phyloP scores from a whole-genome alignment of 2,797 vertebrate species.

The Brachyrhaphis roseni region DNA sequence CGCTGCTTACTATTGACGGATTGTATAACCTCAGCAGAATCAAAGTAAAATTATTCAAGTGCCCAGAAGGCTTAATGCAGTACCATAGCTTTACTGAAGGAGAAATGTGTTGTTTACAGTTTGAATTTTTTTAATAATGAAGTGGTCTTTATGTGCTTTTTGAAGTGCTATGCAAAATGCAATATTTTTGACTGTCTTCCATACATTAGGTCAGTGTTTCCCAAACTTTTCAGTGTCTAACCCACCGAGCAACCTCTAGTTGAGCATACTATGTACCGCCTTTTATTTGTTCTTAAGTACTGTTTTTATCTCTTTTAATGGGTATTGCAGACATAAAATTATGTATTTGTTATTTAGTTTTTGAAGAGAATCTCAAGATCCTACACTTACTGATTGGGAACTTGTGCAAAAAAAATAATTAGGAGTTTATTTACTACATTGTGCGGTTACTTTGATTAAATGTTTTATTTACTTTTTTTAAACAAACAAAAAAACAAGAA shows the following conservation, averaged over 20 bases:
- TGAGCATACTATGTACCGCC: no score
- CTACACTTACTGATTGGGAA: background rate
- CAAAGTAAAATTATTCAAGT: conserved; percentile 20
- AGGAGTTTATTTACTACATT: conserved; percentile 11
- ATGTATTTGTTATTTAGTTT: background rate
- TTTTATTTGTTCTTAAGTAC: background rate
- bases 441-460: background rate
- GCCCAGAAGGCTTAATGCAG: background rate
- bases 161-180: conserved; percentile 50
- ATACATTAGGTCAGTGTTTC: background rate
- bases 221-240: background rate
- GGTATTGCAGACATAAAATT: no score
- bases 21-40: conserved; percentile 1
- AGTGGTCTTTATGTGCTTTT: conserved; percentile 25
- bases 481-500: conserved; percentile 25
- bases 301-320: background rate
- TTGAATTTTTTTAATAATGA: conserved; percentile 11
- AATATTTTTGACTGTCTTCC: conserved; percentile 20
- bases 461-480: conserved; percentile 35
- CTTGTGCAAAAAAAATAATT: background rate
- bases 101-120: conserved; percentile 28
- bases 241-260: background rate
- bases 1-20: background rate
- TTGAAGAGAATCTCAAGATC: background rate
- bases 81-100: conserved; percentile 19